Conservation (phyloP, 2,113 vertebrate genomes). For the Gnathonemus longibarbis region DNA sequence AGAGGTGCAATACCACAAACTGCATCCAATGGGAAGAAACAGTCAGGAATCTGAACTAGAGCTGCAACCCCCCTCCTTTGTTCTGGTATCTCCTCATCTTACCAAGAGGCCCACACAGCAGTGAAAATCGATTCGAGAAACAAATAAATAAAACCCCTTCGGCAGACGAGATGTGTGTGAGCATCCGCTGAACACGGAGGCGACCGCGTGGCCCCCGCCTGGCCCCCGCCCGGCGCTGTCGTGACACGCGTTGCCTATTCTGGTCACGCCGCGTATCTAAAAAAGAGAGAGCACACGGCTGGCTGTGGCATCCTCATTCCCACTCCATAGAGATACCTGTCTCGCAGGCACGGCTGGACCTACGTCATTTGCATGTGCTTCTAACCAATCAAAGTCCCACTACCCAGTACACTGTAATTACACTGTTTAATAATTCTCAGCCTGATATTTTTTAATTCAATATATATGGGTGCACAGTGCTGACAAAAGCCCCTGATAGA, state of each 20-base stretch:
- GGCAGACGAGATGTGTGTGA: background rate
- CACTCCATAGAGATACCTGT: background rate
- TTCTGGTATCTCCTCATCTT: background rate
- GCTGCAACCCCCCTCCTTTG: background rate
- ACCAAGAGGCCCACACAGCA: background rate
- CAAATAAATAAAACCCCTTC: background rate
- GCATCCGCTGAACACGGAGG: background rate
- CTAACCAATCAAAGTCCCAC: conserved; percentile 43
- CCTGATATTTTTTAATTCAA: conserved; percentile 37
- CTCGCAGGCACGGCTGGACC: background rate
- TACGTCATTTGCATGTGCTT: conserved; percentile 39
- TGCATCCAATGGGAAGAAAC: background rate
- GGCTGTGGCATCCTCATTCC: background rate
- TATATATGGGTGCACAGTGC: background rate
- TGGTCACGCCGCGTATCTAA: background rate
- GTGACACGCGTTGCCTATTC: background rate
- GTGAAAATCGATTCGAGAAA: background rate
- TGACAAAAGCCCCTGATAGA: background rate
- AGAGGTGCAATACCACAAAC: background rate
- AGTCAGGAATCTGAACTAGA: background rate
- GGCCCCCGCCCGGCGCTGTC: background rate
- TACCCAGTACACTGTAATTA: conserved; percentile 44
- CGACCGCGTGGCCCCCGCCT: background rate
- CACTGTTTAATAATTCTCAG: conserved; percentile 51
- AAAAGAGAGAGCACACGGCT: background rate